These are phyloP conservation scores for Larimichthys polyactis DNA, from an alignment of 2,113 vertebrate species.

Conservation along the genomic window DNA sequence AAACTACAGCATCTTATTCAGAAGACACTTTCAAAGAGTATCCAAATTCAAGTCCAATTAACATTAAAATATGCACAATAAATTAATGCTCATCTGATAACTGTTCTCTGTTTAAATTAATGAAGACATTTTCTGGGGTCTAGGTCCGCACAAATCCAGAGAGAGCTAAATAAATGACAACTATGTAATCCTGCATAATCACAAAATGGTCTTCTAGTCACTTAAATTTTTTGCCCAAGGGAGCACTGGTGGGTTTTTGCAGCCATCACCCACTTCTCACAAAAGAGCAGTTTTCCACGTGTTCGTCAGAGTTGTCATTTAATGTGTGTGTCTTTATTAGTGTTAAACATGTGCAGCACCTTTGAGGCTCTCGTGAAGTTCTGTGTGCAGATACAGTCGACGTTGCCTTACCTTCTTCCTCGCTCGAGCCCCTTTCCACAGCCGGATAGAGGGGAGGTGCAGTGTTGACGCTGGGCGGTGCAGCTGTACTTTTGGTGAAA, in stretches of 20 bases:
- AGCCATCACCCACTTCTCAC: neutral
- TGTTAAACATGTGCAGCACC: neutral
- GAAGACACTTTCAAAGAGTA: neutral
- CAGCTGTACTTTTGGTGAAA: conserved; percentile 92
- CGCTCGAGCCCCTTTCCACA: conserved; percentile 83
- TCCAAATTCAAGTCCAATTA: conserved; percentile 9
- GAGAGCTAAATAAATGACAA: conserved; percentile 5
- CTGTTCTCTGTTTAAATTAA: neutral
- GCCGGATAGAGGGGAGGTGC: conserved; percentile 78
- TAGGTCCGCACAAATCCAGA: conserved; percentile 22
- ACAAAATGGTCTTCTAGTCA: neutral
- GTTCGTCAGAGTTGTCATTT: neutral
- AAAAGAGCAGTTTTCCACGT: neutral
- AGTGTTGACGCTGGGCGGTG: conserved; percentile 78
- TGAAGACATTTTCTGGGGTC: conserved; percentile 9
- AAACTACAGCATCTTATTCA: neutral
- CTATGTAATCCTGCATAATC: conserved; percentile 27
- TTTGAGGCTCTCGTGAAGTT: neutral
- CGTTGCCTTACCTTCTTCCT: conserved; percentile 84
- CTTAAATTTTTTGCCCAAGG: neutral
- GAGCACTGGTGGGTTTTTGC: neutral
- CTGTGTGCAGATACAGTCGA: neutral
- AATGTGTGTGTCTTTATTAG: neutral
- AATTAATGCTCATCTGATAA: neutral
- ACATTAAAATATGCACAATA: conserved; percentile 1